Percentiles rank a stretch among this genome's conserved stretches.
These are phyloP conservation scores for Monomorium pharaonis DNA, from an alignment of 1,140 invertebrate genomes.

Conservation along the genomic window DNA sequence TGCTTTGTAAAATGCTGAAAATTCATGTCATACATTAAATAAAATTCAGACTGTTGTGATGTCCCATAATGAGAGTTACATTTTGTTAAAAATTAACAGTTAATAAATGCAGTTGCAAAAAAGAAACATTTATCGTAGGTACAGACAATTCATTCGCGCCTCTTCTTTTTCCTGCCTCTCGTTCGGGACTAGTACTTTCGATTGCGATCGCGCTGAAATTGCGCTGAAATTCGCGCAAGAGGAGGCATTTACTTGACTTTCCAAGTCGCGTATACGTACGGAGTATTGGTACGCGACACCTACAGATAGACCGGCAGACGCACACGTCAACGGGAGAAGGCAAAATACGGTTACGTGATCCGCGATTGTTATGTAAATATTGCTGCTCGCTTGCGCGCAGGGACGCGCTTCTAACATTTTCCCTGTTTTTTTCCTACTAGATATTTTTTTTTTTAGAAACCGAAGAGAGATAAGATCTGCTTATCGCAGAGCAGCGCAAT, in stretches of 20 bases:
- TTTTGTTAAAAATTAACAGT: not conserved
- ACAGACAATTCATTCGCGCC: not conserved
- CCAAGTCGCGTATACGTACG: conserved; percentile 71
- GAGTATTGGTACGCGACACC: conserved; percentile 72
- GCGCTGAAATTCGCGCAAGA: conserved; percentile 54
- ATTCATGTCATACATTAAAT: not conserved
- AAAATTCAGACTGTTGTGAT: not conserved
- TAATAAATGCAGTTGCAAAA: not conserved
- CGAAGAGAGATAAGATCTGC: not conserved
- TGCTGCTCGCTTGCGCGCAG: conserved; percentile 77
- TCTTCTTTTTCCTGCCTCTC: not conserved
- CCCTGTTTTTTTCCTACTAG: not conserved
- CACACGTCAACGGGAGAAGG: conserved; percentile 71
- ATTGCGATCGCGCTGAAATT: conserved; percentile 44
- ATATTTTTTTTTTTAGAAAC: too few species aligned
- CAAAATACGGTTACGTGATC: conserved; percentile 82
- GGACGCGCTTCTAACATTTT: conserved; percentile 65
- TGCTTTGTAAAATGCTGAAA: not conserved
- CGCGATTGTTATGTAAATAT: conserved; percentile 84
- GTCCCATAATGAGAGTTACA: not conserved
- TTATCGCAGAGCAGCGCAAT: not conserved
- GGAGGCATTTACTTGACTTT: conserved; percentile 70
- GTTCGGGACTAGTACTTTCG: conserved; percentile 41
- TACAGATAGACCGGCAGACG: conserved; percentile 61
- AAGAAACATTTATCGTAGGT: not conserved